Base-by-base conservation (phyloP, 2,113 vertebrate genomes). In the Myrmecophaga tridactyla region DNA sequence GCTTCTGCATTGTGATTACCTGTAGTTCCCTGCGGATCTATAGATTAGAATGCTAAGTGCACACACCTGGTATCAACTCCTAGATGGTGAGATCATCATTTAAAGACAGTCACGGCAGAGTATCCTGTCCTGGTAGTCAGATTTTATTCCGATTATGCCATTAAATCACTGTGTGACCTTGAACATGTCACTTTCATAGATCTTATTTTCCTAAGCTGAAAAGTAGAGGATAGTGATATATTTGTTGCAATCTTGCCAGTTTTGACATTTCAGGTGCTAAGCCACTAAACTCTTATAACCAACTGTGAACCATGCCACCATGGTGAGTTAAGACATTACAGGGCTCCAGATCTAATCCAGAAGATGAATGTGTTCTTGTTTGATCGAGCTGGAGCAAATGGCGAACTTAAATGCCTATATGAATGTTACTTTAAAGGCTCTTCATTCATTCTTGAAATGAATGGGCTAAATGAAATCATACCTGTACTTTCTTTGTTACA, bases 381-480 rank as follows among this genome's bases (percentile, higher is more conserved):
- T 70, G 4, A 69, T 11, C 6, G 53, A 53, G 17, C 6, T 43
- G 18, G 4, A 84, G 17, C 5, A 15, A 81, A 78, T 73, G 39
- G 10, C 72, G 60, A 85, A 51, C 12, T 53, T 39, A 75, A 86
- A 70, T 84, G 12, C 8, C 5, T 21, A 63, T 36, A 21, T 77
- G 39, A 81, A 4, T 86, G 25, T 89, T 83, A 89, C 27, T 78
- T 72, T 60, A 63, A 76, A 92, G 8, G 67, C 12, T 29, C 1
- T 82, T 95, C 17, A 31, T 51, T 84, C 81, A 78, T 6, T 2
- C 21, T 83, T 90, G 10, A 18, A 73, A 15, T 46, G 15, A 85
- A 70, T 81, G 89, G 10, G 70, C 0, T 90, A 94, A 94, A 82
- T 89, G 92, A 81, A 86, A 87, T 67, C 17, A 78, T 39, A 58